Base-by-base conservation (phyloP, 2,888 invertebrate species). In the Heliconius hortense region DNA sequence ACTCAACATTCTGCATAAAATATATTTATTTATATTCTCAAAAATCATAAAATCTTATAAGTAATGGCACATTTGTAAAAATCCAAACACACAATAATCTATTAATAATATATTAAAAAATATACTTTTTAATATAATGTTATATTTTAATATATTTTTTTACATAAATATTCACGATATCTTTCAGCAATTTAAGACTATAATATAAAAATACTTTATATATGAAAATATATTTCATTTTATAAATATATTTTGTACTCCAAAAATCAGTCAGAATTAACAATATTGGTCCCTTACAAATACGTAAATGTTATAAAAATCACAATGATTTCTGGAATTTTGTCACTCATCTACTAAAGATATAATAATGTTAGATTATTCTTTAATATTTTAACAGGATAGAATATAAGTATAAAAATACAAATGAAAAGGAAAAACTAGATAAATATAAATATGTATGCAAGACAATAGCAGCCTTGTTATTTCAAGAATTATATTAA, bases 1-100 rank as follows among this genome's bases (percentile, higher is more conserved):
- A n/a, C n/a, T n/a, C n/a, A n/a, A n/a, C n/a, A n/a, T n/a, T 66
- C 21, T 66, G n/a, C 78, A 79, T 35, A 73, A 76, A 82, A 78
- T 79, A 72, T 74, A 79, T 80, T 75, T 73, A 77, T 72, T 75
- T 73, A 77, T 72, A 43, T 69, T 2, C 56, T 31, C 26, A 66
- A 77, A 43, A 77, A 62, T 72, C 28, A 62, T 63, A 64, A 72
- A 64, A 60, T 62, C 39, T 74, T 75, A 75, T 72, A 26, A 73
- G 59, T 77, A 78, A 78, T 78, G 78, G 78, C 76, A 77, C 77
- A 73, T 76, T 39, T 71, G 48, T 69, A 67, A 67, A 24, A 74
- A 43, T 64, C 7, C 53, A 64, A 63, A 73, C 15, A 75, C 68
- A 48, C 59, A 73, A 56, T 66, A 31, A 60, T 10, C 21, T 56